Evolutionary conservation across 2,888 invertebrate genomes (phyloP).

Genomic region (Caenorhabditis virilis): DNA sequence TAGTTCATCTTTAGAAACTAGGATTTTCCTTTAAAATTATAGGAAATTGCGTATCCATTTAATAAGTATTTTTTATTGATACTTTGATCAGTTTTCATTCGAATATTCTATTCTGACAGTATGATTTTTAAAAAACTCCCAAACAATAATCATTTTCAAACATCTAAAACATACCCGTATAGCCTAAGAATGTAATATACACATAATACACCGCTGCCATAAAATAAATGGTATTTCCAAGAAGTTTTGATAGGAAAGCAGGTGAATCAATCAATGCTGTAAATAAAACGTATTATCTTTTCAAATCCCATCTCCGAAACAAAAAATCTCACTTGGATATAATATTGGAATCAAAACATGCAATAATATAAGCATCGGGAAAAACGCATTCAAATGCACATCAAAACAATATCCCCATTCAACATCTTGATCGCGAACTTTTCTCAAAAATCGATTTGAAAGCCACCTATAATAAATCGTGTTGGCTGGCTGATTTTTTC

Average conservation of each 20-base stretch:
- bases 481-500: background rate
- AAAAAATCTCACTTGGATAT: constrained; percentile 74
- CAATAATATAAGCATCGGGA: constrained; percentile 89
- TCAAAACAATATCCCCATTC: constrained; percentile 99
- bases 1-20: too few relatives aligned
- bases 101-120: too few relatives aligned
- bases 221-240: constrained; percentile 92
- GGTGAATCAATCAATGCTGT: constrained; percentile 80
- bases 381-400: constrained; percentile 96
- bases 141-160: too few relatives aligned
- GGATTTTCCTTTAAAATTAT: too few relatives aligned
- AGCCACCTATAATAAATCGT: constrained; percentile 76
- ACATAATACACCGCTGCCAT: constrained; percentile 87
- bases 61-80: too few relatives aligned
- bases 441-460: constrained; percentile 80
- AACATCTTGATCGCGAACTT: constrained; percentile 77
- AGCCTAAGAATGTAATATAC: constrained; percentile 95
- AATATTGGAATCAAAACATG: constrained; percentile 90
- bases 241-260: constrained; percentile 80
- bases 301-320: background rate
- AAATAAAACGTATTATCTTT: constrained; percentile 62
- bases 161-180: constrained; percentile 80
- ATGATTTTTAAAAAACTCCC: too few relatives aligned
- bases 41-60: too few relatives aligned
- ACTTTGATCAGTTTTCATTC: too few relatives aligned